These are phyloP conservation scores for Hoplodrina ambigua DNA, from an alignment of 2,888 invertebrate species.

Conservation along the genomic window DNA sequence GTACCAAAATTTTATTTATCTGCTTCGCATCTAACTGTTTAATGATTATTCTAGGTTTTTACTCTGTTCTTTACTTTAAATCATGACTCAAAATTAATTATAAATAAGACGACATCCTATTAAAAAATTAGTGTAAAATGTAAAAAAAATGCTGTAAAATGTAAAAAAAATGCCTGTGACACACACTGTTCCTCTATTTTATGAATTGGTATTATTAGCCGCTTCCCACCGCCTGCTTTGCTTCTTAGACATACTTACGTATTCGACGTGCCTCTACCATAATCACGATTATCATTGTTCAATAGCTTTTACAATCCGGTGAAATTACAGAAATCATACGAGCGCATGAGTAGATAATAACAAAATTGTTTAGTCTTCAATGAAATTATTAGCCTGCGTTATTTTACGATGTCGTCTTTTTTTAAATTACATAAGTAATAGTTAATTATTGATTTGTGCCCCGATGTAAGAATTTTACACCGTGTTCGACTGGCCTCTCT, in stretches of 20 bases:
- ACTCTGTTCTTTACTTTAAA: conserved; percentile 75
- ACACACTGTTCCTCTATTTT: too few species aligned
- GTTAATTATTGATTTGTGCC: conserved; percentile 31
- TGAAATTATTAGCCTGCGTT: too few species aligned
- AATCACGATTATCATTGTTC: background rate
- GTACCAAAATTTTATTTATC: conserved; percentile 85
- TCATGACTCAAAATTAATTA: conserved; percentile 20
- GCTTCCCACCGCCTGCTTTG: too few species aligned
- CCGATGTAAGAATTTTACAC: conserved; percentile 1
- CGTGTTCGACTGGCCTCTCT: conserved; percentile 32
- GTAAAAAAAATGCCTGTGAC: background rate
- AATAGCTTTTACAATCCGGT: background rate
- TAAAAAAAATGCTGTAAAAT: too few species aligned
- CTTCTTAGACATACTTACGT: too few species aligned
- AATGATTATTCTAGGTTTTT: conserved; percentile 77
- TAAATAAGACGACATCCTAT: conserved; percentile 26
- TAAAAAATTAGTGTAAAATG: background rate
- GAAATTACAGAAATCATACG: background rate
- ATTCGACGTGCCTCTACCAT: too few species aligned
- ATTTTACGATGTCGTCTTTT: conserved; percentile 29
- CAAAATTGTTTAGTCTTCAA: background rate
- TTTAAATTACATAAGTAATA: background rate
- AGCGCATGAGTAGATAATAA: background rate
- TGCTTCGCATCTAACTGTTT: conserved; percentile 85
- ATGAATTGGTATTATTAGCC: too few species aligned